These are phyloP conservation scores for Heliconius hermathena DNA, from an alignment of 1,140 invertebrate species.

Conservation along the genomic window DNA sequence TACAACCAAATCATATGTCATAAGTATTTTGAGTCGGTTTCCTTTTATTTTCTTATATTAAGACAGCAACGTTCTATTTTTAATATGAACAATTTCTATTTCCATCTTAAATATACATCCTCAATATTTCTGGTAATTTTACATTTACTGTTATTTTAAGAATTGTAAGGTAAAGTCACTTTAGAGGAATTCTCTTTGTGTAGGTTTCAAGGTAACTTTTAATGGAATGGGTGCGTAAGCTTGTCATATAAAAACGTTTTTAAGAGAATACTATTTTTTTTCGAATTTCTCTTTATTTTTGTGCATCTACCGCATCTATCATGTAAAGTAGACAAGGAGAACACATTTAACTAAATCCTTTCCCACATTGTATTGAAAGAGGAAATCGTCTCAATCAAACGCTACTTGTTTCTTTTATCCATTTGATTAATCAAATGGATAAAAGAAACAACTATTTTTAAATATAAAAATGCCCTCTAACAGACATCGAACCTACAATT, in stretches of 20 bases:
- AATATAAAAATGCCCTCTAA: too few species aligned
- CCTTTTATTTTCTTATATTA: too few species aligned
- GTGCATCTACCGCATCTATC: not conserved
- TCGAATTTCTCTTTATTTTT: not conserved
- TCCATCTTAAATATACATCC: not conserved
- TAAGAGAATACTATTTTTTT: not conserved
- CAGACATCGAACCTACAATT: too few species aligned
- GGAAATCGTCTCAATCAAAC: not conserved
- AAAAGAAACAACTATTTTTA: too few species aligned
- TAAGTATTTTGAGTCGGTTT: not conserved
- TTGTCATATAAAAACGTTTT: constrained; percentile 7
- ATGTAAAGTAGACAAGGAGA: not conserved
- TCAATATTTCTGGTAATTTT: not conserved
- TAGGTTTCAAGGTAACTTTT: constrained; percentile 10
- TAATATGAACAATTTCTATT: not conserved
- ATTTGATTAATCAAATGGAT: too few species aligned
- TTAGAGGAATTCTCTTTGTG: constrained; percentile 14
- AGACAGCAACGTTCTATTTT: not conserved
- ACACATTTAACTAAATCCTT: not conserved
- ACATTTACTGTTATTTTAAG: not conserved
- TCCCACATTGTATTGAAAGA: not conserved
- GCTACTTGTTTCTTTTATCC: too few species aligned
- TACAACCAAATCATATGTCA: too few species aligned
- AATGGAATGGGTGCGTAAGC: constrained; percentile 12
- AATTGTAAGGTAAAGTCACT: not conserved